A percentile compares a stretch with the other conserved stretches of the same genome.
Conservation (phyloP, 2,797 vertebrate genomes). For the Falco concolor region DNA sequence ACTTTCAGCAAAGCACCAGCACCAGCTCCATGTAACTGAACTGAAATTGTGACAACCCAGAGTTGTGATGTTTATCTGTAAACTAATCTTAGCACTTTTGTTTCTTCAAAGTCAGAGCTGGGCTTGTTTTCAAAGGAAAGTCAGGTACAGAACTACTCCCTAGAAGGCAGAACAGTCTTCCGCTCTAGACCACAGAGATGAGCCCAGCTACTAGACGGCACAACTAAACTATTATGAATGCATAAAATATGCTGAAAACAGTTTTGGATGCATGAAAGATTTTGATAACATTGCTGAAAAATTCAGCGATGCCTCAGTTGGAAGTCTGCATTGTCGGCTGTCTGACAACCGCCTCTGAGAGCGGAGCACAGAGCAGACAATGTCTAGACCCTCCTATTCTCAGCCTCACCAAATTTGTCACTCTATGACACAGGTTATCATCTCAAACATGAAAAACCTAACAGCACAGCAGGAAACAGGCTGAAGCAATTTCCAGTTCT, state of each 20-base stretch:
- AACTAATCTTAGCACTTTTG: neutral
- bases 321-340: neutral
- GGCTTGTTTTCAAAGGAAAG: neutral
- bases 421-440: neutral
- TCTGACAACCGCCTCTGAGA: neutral
- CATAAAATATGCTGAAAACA: neutral
- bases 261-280: neutral
- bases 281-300: neutral
- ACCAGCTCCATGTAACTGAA: neutral
- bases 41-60: neutral
- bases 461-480: neutral
- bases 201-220: neutral
- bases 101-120: neutral
- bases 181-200: neutral
- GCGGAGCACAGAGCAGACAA: neutral
- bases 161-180: neutral
- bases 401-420: neutral
- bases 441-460: neutral
- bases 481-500: neutral
- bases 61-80: neutral
- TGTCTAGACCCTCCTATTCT: constrained; percentile 6
- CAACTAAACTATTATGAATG: neutral
- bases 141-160: neutral
- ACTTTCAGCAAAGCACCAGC: neutral
- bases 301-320: neutral